phyloP scores from a whole-genome alignment of 2,888 invertebrate species.

The Caenorhabditis sp. region DNA sequence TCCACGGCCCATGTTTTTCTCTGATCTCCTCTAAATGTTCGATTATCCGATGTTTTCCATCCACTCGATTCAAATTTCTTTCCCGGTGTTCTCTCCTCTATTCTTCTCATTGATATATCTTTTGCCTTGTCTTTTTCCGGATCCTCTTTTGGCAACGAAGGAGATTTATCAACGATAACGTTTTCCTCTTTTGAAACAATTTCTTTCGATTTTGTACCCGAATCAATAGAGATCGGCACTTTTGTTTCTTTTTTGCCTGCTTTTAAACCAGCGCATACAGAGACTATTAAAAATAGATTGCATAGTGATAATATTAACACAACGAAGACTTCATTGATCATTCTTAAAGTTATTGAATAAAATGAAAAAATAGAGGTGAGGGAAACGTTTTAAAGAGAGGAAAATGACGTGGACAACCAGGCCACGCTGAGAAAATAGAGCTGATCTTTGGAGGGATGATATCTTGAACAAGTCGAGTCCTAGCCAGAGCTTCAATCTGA shows the following conservation, averaged over 20 bases:
- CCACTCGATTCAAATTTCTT: not conserved
- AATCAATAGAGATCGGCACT: not conserved
- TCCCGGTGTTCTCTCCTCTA: not conserved
- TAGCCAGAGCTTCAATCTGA: too few species aligned
- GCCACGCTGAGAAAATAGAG: too few species aligned
- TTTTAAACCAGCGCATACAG: not conserved
- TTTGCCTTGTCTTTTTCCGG: not conserved
- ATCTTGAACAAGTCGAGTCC: too few species aligned
- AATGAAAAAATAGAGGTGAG: too few species aligned
- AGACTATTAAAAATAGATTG: not conserved
- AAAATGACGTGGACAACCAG: too few species aligned
- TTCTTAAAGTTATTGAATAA: not conserved
- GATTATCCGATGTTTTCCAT: not conserved
- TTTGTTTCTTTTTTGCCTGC: not conserved
- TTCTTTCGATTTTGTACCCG: not conserved
- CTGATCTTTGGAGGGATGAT: too few species aligned
- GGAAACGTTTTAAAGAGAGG: too few species aligned
- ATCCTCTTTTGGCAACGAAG: not conserved
- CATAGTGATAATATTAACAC: not conserved
- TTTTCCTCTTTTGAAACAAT: not conserved
- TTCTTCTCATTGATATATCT: not conserved
- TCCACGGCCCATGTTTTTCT: constrained; percentile 24
- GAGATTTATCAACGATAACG: not conserved
- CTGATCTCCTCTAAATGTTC: constrained; percentile 4
- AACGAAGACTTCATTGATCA: not conserved